phyloP scores from a whole-genome alignment of 1,140 invertebrate genomes.

The Zeugodacus cucurbitae region DNA sequence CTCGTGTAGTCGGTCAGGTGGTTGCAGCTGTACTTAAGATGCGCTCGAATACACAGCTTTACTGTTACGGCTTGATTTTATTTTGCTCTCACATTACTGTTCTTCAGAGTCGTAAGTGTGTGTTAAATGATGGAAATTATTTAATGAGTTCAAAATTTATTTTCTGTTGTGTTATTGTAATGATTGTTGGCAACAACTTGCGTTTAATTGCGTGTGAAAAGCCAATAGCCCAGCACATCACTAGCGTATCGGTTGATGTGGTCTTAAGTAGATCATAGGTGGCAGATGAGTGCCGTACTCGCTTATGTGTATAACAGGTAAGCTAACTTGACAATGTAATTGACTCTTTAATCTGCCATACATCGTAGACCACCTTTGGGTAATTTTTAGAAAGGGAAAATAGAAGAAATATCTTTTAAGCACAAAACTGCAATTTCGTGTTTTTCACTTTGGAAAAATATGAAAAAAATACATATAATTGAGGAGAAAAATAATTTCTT shows the following conservation, averaged over 20 bases:
- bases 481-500: too few relatives aligned
- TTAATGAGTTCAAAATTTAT: background rate
- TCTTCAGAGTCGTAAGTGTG: background rate
- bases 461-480: too few relatives aligned
- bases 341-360: too few relatives aligned
- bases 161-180: background rate
- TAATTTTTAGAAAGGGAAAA: too few relatives aligned
- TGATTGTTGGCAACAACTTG: background rate
- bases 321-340: too few relatives aligned
- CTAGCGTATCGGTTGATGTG: background rate
- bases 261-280: too few relatives aligned
- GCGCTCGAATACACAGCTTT: background rate
- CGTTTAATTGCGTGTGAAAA: background rate
- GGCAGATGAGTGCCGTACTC: too few relatives aligned
- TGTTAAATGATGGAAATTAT: constrained; percentile 9
- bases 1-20: background rate
- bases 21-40: constrained; percentile 15
- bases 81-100: background rate
- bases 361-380: too few relatives aligned
- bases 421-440: too few relatives aligned
- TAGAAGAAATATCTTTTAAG: too few relatives aligned
- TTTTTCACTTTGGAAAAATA: too few relatives aligned
- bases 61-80: background rate
- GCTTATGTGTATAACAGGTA: too few relatives aligned
- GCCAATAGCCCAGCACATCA: background rate